phyloP scores from a whole-genome alignment of 1,140 invertebrate species.

The Diorhabda carinulata region DNA sequence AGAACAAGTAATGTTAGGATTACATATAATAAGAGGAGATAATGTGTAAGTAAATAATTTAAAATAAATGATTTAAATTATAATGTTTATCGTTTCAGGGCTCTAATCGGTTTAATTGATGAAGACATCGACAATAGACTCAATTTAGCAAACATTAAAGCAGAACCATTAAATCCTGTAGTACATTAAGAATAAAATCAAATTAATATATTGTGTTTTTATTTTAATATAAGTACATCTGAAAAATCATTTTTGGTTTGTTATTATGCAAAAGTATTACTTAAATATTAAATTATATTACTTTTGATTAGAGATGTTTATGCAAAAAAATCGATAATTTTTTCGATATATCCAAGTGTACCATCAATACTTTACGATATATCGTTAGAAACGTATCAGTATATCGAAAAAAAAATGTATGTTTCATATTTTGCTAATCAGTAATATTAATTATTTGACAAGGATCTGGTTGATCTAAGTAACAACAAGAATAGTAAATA shows the following conservation, averaged over 20 bases:
- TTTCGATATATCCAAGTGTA: background rate
- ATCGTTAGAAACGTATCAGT: background rate
- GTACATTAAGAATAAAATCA: slow-evolving; percentile 58
- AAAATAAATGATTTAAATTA: slow-evolving; percentile 9
- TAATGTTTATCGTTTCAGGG: slow-evolving; percentile 52
- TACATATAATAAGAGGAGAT: slow-evolving; percentile 96
- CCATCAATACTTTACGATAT: background rate
- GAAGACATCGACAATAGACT: slow-evolving; percentile 83
- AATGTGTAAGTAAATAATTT: slow-evolving; percentile 73
- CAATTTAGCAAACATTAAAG: slow-evolving; percentile 80
- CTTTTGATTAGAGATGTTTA: background rate
- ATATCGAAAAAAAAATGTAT: background rate
- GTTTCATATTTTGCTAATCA: background rate
- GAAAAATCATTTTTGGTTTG: background rate
- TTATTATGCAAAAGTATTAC: background rate
- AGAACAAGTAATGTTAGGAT: slow-evolving; percentile 92
- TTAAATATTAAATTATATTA: slow-evolving; percentile 1
- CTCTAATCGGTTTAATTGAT: slow-evolving; percentile 88
- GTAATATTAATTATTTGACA: slow-evolving; percentile 3
- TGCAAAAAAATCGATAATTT: background rate
- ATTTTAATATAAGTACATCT: background rate
- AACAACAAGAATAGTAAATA: background rate
- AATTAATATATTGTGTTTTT: background rate
- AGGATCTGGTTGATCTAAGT: background rate
- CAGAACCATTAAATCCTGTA: slow-evolving; percentile 85